A percentile compares a stretch with the other conserved stretches of the same genome.
These are phyloP conservation scores for Aplocera efformata DNA, from an alignment of 2,888 invertebrate species.

Conservation along the genomic window DNA sequence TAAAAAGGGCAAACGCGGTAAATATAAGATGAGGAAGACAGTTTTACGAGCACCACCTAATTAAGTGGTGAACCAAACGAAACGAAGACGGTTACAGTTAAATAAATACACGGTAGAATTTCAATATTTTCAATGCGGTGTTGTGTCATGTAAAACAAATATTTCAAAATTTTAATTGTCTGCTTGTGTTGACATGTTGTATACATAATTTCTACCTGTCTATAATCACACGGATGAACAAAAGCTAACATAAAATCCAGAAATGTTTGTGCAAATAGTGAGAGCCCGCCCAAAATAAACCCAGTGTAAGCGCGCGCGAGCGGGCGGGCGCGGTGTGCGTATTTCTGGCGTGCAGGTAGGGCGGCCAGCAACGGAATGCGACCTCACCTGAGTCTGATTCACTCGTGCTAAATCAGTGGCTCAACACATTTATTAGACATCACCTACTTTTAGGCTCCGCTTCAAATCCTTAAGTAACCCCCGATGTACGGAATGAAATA, in stretches of 20 bases:
- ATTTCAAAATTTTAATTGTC: too few species aligned
- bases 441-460: conserved; percentile 45
- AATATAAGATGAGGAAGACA: conserved; percentile 81
- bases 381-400: conserved; percentile 79
- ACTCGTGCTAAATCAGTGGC: conserved; percentile 69
- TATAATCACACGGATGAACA: conserved; percentile 33
- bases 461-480: conserved; percentile 22
- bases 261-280: conserved; percentile 34
- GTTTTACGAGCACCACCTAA: conserved; percentile 80
- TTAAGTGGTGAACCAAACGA: conserved; percentile 78
- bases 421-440: conserved; percentile 57
- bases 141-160: too few species aligned
- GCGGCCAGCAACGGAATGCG: conserved; percentile 68
- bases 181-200: too few species aligned
- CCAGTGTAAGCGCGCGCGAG: conserved; percentile 37
- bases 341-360: conserved; percentile 77
- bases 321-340: conserved; percentile 60
- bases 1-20: conserved; percentile 81
- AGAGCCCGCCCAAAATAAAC: conserved; percentile 32
- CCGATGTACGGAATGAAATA: not conserved
- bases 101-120: conserved; percentile 42
- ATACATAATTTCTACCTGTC: conserved; percentile 2
- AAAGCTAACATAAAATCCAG: conserved; percentile 43
- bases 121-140: conserved; percentile 12
- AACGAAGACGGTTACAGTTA: conserved; percentile 67